phyloP scores from a whole-genome alignment of 2,888 invertebrate genomes.

The Lathronympha strigana region DNA sequence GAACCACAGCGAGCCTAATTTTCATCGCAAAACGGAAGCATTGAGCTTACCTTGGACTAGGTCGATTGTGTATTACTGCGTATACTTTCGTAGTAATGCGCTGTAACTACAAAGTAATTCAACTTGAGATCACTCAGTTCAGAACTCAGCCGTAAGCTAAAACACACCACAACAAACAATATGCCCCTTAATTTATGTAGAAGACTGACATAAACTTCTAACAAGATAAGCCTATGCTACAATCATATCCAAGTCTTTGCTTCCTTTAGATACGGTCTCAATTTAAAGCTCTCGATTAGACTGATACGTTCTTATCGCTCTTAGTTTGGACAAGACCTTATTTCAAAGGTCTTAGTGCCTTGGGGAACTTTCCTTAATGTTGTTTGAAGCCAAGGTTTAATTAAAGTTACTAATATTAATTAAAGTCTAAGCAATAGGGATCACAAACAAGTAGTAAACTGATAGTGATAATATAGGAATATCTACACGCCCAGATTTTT shows the following conservation, averaged over 20 bases:
- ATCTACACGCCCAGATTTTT: too few species aligned
- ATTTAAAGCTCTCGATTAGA: background rate
- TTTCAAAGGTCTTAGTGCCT: slow-evolving; percentile 7
- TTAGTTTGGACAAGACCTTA: slow-evolving; percentile 2
- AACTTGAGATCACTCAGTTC: too few species aligned
- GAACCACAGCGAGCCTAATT: too few species aligned
- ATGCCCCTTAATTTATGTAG: background rate
- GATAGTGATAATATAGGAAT: too few species aligned
- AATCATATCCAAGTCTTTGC: background rate
- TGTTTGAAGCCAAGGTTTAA: slow-evolving; percentile 18
- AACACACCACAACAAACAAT: slow-evolving; percentile 1
- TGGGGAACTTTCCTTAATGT: slow-evolving; percentile 21
- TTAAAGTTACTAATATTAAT: slow-evolving; percentile 12
- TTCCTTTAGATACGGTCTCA: background rate
- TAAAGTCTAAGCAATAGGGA: too few species aligned
- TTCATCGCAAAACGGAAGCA: too few species aligned
- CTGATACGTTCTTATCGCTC: background rate
- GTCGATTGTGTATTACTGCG: too few species aligned
- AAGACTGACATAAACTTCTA: slow-evolving; percentile 11
- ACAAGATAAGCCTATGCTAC: slow-evolving; percentile 1
- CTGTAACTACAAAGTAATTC: too few species aligned
- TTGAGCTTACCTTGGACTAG: too few species aligned
- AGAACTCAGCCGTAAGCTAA: slow-evolving; percentile 1
- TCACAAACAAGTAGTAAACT: too few species aligned
- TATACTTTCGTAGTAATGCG: too few species aligned